Conservation (phyloP, 2,113 vertebrate species). For the Alaudala cheleensis region DNA sequence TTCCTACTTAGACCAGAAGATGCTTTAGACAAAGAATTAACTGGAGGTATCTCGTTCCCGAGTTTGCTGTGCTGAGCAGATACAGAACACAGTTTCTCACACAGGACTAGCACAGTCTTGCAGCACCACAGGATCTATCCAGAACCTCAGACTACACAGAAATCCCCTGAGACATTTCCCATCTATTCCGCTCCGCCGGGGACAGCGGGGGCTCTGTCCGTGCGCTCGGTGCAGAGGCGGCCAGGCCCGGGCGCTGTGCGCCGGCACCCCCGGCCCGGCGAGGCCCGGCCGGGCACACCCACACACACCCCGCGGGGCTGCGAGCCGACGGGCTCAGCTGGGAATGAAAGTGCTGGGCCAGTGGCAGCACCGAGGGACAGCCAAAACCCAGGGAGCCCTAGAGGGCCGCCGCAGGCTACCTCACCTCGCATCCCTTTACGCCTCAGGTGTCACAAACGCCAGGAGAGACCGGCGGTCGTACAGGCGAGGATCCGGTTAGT, state of each 20-base stretch:
- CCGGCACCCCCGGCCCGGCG: neutral
- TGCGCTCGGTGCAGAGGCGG: fast-evolving
- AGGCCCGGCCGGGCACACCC: neutral
- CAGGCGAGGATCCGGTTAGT: no score
- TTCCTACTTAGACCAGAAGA: neutral
- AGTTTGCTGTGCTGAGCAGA: neutral
- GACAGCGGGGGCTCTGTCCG: fast-evolving
- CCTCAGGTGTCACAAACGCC: neutral
- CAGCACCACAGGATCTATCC: neutral
- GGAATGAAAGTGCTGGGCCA: fast-evolving
- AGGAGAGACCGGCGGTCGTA: neutral
- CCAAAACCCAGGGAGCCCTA: neutral
- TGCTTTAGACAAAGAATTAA: neutral
- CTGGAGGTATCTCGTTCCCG: neutral
- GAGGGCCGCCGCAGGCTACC: neutral
- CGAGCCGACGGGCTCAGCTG: fast-evolving
- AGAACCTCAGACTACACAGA: neutral
- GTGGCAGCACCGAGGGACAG: neutral
- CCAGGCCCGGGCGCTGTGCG: neutral
- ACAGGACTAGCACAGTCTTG: no score
- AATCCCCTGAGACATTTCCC: fast-evolving
- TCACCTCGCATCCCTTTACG: neutral
- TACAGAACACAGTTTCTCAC: fast-evolving
- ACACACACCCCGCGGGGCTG: neutral
- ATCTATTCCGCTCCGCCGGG: fast-evolving